These are phyloP conservation scores for Subanguina moxae DNA, from an alignment of 1,140 invertebrate genomes.

Conservation along the genomic window DNA sequence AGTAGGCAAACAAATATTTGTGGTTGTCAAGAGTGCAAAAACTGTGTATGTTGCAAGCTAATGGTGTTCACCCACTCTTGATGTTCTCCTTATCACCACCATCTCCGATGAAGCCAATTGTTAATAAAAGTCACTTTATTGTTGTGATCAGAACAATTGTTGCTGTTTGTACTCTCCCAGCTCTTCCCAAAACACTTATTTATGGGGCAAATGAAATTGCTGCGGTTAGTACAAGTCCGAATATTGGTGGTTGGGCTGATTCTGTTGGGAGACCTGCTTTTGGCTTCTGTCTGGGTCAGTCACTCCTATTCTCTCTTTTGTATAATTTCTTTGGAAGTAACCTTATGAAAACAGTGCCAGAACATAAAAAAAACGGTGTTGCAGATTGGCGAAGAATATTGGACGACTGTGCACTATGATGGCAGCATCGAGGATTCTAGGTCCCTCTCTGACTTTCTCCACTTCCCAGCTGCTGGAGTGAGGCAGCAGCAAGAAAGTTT, in stretches of 20 bases:
- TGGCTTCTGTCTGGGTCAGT: no score
- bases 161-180: background rate
- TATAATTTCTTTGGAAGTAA: no score
- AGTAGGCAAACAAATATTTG: no score
- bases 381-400: slow-evolving; percentile 19
- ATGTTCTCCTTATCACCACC: slow-evolving; percentile 2
- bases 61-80: background rate
- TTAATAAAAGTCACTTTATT: background rate
- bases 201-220: background rate
- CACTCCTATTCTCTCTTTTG: no score
- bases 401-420: slow-evolving; percentile 10
- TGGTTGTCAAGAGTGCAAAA: no score
- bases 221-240: no score
- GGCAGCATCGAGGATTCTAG: background rate
- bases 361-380: background rate
- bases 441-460: background rate
- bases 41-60: no score
- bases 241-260: no score
- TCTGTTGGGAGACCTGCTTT: no score
- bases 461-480: background rate
- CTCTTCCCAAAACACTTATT: background rate
- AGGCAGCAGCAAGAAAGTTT: background rate
- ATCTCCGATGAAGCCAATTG: background rate
- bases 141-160: background rate
- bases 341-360: background rate